phyloP scores from a whole-genome alignment of 2,888 invertebrate species.

The Dioctria linearis region DNA sequence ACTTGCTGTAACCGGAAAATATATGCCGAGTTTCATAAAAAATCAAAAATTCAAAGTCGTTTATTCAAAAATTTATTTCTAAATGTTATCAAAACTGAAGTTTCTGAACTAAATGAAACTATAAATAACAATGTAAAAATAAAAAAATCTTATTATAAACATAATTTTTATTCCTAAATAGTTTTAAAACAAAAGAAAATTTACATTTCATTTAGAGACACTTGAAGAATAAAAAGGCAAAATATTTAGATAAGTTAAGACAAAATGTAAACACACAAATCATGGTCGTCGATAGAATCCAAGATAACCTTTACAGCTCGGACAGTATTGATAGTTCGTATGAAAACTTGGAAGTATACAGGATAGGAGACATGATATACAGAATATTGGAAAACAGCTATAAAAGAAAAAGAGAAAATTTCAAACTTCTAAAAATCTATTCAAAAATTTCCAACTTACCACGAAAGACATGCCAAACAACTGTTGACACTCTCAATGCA shows the following conservation, averaged over 20 bases:
- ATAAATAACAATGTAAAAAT: no score
- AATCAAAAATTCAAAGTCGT: no score
- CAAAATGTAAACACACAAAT: slow-evolving; percentile 59
- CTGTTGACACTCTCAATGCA: background rate
- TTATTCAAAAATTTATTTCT: no score
- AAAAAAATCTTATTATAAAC: no score
- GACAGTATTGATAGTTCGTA: slow-evolving; percentile 18
- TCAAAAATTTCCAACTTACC: slow-evolving; percentile 9
- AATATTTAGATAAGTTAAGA: no score
- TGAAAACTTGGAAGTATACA: background rate
- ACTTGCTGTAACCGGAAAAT: no score
- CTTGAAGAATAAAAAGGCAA: no score
- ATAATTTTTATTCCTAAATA: no score
- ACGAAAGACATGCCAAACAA: slow-evolving; percentile 36
- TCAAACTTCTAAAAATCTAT: background rate
- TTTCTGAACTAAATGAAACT: no score
- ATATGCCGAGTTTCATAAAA: no score
- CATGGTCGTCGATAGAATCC: slow-evolving; percentile 68
- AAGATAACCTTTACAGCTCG: slow-evolving; percentile 68
- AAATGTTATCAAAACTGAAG: no score
- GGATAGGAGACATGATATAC: slow-evolving; percentile 62
- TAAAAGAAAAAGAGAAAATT: slow-evolving; percentile 58
- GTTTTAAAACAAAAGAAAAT: background rate
- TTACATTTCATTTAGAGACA: background rate
- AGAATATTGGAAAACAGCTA: slow-evolving; percentile 68